phyloP scores from a whole-genome alignment of 2,888 invertebrate species.

The Zygaena filipendulae region DNA sequence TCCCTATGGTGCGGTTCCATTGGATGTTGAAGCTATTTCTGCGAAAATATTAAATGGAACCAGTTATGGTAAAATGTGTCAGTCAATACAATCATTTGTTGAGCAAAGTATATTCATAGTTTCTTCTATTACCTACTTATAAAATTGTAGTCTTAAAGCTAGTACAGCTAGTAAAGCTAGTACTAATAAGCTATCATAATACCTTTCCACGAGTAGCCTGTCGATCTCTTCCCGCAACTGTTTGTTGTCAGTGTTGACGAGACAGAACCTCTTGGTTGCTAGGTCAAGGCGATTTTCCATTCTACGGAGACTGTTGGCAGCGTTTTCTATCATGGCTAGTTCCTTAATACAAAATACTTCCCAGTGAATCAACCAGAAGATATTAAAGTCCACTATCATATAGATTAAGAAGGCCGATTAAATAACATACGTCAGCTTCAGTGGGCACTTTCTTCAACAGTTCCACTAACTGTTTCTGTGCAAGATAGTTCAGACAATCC shows the following conservation, averaged over 20 bases:
- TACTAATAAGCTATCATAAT: too few relatives aligned
- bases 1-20: slow-evolving; percentile 81
- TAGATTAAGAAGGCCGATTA: too few relatives aligned
- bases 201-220: slow-evolving; percentile 82
- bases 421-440: slow-evolving; percentile 45
- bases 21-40: slow-evolving; percentile 83
- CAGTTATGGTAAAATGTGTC: too few relatives aligned
- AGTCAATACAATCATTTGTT: too few relatives aligned
- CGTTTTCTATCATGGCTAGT: slow-evolving; percentile 53
- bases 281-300: slow-evolving; percentile 82
- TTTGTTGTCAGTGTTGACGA: slow-evolving; percentile 76
- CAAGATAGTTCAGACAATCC: slow-evolving; percentile 57
- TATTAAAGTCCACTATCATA: too few relatives aligned
- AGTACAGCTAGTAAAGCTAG: too few relatives aligned
- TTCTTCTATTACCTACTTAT: too few relatives aligned
- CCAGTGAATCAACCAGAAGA: too few relatives aligned
- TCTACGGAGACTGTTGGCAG: slow-evolving; percentile 59
- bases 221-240: slow-evolving; percentile 81
- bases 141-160: too few relatives aligned
- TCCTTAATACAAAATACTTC: slow-evolving; percentile 27
- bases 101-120: too few relatives aligned
- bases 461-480: slow-evolving; percentile 46
- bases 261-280: slow-evolving; percentile 78
- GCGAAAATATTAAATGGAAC: too few relatives aligned
- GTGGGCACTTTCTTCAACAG: slow-evolving; percentile 45